Base-by-base conservation (phyloP, 1,140 invertebrate genomes). In the Heliconius eleuchia region DNA sequence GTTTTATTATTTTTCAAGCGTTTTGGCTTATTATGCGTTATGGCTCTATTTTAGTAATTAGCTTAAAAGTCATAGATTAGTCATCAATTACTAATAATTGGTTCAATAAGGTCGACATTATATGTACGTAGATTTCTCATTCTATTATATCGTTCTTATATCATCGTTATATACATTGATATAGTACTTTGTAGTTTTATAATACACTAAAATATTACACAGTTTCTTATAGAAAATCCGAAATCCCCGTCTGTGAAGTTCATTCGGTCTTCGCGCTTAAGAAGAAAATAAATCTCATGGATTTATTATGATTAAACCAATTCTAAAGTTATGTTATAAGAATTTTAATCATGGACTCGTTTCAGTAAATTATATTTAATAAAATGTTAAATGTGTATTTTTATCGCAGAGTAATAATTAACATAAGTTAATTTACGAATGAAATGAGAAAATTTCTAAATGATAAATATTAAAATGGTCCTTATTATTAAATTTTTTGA, bases 211-310 rank as follows among this genome's bases (percentile, higher is more conserved):
- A 19, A 52, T 52, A 46, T 4, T 46, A 60, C 1, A 60, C n/a
- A 60, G n/a, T 23, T n/a, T 60, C 9, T 60, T 60, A 60, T 27
- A 16, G 23, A 60, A 66, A 66, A 9, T 66, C 27, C 60, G 27
- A 66, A 66, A 66, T 66, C 27, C 13, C 4, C 4, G 27, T 66
- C 27, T 66, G 60, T 66, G 23, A 60, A 60, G n/a, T 27, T 60
- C 19, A 55, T 18, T 55, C 55, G 8, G n/a, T 23, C 23, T 60
- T 60, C 19, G 55, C 1, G 60, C 60, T 9, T 30, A 27, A 66
- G 60, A 66, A 66, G 60, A 66, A 66, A 66, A 66, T 66, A 30
- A 66, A 66, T 66, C 60, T 66, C 27, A 13, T 66, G 27, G 60
- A 66, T 66, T 66, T 66, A 66, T 66, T 30, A 66, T 66, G 60